Evolutionary conservation across 2,797 vertebrate species (phyloP).

Genomic region (Naso thynnoides): DNA sequence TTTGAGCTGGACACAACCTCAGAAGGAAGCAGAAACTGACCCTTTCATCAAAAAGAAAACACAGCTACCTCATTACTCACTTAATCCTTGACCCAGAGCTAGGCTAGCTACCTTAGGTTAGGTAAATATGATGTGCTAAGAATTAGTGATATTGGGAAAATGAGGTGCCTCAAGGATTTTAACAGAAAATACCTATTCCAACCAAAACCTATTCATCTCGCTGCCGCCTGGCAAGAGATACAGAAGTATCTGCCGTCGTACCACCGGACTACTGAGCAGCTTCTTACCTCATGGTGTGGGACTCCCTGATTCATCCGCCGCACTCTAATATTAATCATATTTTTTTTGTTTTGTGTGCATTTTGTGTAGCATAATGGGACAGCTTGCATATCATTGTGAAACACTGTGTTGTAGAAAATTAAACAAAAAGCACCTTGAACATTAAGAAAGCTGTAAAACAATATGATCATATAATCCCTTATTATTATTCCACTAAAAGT

Average conservation of each 20-base stretch:
- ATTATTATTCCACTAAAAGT: slow-evolving; percentile 6
- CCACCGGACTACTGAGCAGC: not conserved
- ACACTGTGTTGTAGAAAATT: not conserved
- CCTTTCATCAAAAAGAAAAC: not conserved
- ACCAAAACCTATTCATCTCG: too few relatives aligned
- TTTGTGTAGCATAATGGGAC: not conserved
- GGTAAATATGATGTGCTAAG: too few relatives aligned
- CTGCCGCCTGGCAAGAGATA: not conserved
- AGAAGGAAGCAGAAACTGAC: slow-evolving; percentile 63
- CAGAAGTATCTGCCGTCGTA: not conserved
- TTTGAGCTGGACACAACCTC: slow-evolving; percentile 78
- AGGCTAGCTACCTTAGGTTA: too few relatives aligned
- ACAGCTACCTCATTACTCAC: slow-evolving; percentile 12
- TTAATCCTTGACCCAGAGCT: not conserved
- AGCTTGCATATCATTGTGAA: not conserved
- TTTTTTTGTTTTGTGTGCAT: too few relatives aligned
- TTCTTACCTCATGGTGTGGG: too few relatives aligned
- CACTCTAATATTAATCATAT: not conserved
- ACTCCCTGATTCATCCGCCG: too few relatives aligned
- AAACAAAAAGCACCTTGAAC: not conserved
- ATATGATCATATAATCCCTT: not conserved
- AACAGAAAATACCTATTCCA: too few relatives aligned
- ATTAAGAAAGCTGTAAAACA: not conserved
- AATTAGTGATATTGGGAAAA: too few relatives aligned
- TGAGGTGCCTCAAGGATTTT: too few relatives aligned